phyloP scores from a whole-genome alignment of 2,113 vertebrate species.

The Eublepharis macularius region DNA sequence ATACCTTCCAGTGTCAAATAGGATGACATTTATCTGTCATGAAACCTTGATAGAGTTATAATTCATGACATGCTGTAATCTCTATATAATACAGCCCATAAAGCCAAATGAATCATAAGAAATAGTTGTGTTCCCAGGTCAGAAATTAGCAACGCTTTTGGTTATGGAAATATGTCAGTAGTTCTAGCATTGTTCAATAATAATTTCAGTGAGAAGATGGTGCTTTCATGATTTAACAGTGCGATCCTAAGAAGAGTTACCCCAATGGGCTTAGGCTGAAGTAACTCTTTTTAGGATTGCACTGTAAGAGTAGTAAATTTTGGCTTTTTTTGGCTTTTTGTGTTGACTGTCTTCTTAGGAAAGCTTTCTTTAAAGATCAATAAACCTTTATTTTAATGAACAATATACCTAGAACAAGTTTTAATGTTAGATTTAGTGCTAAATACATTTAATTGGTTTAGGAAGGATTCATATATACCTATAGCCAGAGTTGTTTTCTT shows the following conservation, averaged over 20 bases:
- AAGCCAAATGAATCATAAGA: neutral
- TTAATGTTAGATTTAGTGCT: neutral
- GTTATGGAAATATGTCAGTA: neutral
- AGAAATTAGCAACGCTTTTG: neutral
- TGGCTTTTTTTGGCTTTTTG: neutral
- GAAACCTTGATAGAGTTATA: no score
- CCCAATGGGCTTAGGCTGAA: no score
- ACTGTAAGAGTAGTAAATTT: neutral
- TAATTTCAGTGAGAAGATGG: no score
- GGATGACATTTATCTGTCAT: no score
- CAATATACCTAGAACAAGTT: neutral
- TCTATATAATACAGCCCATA: neutral
- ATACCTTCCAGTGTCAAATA: no score
- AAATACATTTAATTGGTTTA: neutral
- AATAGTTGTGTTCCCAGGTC: neutral
- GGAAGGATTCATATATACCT: neutral
- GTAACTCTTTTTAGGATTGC: no score
- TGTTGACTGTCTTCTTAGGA: no score
- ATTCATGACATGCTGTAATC: neutral
- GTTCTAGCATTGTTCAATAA: no score
- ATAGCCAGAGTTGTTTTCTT: neutral
- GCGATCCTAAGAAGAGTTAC: no score
- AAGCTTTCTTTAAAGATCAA: neutral
- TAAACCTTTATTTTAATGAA: neutral
- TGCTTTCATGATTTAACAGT: no score